Evolutionary conservation across 2,113 vertebrate genomes (phyloP).

Genomic region (Oreochromis niloticus): DNA sequence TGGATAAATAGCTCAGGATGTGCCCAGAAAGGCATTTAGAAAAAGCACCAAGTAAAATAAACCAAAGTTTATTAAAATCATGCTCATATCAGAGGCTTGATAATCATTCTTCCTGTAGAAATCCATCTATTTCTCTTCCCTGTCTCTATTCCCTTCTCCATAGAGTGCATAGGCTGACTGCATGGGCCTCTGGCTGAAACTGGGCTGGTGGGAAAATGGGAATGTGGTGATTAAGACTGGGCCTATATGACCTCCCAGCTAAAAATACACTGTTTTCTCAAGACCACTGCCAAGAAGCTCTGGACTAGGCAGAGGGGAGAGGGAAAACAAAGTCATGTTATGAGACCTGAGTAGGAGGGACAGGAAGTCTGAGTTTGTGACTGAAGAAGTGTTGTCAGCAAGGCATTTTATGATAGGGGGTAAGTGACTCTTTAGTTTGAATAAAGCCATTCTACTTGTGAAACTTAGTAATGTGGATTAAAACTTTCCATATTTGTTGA

Average conservation of each 20-base stretch:
- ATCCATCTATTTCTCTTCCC: neutral
- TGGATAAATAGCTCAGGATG: neutral
- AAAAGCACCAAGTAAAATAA: neutral
- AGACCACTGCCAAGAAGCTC: constrained; percentile 80
- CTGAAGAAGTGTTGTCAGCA: constrained; percentile 27
- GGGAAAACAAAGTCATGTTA: constrained; percentile 50
- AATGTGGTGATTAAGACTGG: constrained; percentile 73
- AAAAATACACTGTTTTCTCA: constrained; percentile 86
- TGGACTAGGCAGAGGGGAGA: constrained; percentile 71
- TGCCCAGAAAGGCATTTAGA: neutral
- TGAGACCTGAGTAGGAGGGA: constrained; percentile 31
- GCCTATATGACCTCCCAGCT: constrained; percentile 80
- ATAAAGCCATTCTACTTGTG: neutral
- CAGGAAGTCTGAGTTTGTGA: constrained; percentile 51
- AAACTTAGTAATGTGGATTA: neutral
- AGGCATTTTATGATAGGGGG: neutral
- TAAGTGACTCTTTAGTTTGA: neutral
- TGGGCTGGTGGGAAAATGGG: constrained; percentile 74
- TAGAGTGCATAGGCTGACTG: neutral
- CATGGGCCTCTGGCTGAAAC: constrained; percentile 45
- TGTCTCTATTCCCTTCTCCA: constrained; percentile 12
- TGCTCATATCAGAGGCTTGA: neutral
- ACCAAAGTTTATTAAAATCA: neutral
- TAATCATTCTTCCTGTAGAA: constrained; percentile 14
- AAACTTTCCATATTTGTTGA: neutral